phyloP scores from a whole-genome alignment of 2,797 vertebrate genomes.

The Pangasius krempfi region DNA sequence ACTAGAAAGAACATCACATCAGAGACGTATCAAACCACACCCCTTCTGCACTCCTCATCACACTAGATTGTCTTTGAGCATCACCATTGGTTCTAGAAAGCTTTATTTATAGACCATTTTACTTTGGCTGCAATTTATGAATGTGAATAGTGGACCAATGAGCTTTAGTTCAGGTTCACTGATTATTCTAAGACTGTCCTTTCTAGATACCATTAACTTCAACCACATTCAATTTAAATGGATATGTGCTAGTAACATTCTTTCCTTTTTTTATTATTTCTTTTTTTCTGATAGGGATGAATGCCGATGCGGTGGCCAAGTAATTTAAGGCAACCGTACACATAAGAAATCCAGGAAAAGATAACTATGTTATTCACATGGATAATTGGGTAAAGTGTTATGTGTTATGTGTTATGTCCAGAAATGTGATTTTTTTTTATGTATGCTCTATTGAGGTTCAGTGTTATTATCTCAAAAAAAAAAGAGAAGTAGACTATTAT shows the following conservation, averaged over 20 bases:
- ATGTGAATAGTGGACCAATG: neutral
- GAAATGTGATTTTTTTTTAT: neutral
- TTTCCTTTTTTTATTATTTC: neutral
- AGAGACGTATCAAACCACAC: slow-evolving; percentile 5
- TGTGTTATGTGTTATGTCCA: too few species aligned
- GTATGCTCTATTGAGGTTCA: neutral
- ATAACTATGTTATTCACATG: neutral
- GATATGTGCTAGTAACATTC: neutral
- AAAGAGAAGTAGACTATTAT: neutral
- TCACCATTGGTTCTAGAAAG: neutral
- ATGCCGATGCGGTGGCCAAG: neutral
- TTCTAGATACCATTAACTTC: slow-evolving; percentile 2
- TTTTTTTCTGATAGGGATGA: neutral
- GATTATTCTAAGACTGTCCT: neutral
- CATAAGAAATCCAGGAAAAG: neutral
- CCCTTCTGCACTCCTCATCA: neutral
- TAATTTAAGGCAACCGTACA: neutral
- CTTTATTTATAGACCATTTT: neutral
- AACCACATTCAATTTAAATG: neutral
- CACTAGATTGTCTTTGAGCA: neutral
- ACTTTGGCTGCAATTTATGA: neutral
- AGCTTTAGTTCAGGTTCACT: neutral
- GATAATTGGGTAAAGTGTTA: neutral
- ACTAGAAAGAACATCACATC: slow-evolving; percentile 28
- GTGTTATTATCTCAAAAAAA: too few species aligned